A percentile compares a stretch with the other conserved stretches of the same genome.
Evolutionary conservation across 2,888 invertebrate species (phyloP).

Genomic region (Tachina lurida): DNA sequence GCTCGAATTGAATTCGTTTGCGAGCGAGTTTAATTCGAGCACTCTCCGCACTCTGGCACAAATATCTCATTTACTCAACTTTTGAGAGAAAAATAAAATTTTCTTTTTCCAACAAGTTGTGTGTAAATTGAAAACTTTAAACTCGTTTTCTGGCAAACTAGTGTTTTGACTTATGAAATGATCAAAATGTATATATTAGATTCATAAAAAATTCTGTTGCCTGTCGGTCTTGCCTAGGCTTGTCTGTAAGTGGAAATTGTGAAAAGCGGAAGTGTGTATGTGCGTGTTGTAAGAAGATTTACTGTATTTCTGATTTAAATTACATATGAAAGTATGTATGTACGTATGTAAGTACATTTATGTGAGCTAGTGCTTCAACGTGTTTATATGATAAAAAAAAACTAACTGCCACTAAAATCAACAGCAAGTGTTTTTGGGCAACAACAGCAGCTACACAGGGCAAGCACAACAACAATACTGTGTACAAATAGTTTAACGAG

Average conservation of each 20-base stretch:
- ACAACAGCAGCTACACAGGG: constrained; percentile 12
- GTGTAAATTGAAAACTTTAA: no score
- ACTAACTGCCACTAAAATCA: constrained; percentile 41
- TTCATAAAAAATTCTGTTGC: no score
- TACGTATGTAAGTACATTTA: background rate
- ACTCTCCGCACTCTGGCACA: no score
- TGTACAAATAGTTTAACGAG: constrained; percentile 64
- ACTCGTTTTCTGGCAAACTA: no score
- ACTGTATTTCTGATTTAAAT: constrained; percentile 34
- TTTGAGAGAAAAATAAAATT: no score
- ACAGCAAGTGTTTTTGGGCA: constrained; percentile 14
- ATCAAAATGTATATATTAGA: no score
- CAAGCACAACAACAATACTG: constrained; percentile 14
- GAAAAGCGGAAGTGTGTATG: constrained; percentile 42
- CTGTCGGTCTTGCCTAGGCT: no score
- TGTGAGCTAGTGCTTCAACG: constrained; percentile 29
- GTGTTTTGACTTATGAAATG: no score
- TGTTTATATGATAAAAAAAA: constrained; percentile 54
- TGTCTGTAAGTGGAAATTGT: constrained; percentile 14
- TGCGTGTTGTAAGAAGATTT: constrained; percentile 37
- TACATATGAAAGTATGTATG: background rate
- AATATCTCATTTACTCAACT: no score
- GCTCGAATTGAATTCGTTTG: no score
- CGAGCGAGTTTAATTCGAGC: no score
- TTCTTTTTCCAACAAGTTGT: no score